Percentiles rank a stretch among this genome's conserved stretches.
These are phyloP conservation scores for Pollicipes pollicipes DNA, from an alignment of 1,140 invertebrate species.

Conservation along the genomic window DNA sequence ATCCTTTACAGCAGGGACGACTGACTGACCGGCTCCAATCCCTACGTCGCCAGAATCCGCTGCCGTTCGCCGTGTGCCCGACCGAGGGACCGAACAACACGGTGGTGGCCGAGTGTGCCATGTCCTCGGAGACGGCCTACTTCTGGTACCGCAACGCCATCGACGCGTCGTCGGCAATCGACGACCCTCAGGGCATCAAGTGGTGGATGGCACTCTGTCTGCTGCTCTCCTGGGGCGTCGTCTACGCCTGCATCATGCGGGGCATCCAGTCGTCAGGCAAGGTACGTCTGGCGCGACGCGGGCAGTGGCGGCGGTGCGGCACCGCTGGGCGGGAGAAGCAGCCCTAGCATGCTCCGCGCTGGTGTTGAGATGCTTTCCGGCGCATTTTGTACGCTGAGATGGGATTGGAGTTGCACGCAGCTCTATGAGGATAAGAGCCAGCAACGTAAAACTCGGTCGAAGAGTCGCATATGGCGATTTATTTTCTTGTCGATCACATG, in stretches of 20 bases:
- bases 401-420: neutral
- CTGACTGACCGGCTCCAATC: no score
- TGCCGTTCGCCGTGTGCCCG: constrained; percentile 72
- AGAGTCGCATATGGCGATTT: no score
- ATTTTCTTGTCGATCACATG: no score
- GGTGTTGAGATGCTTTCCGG: neutral
- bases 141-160: constrained; percentile 76
- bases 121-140: constrained; percentile 66
- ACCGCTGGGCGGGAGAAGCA: constrained; percentile 8
- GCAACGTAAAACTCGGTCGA: no score
- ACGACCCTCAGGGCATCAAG: constrained; percentile 56
- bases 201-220: constrained; percentile 91
- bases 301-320: constrained; percentile 9
- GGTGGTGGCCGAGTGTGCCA: constrained; percentile 43
- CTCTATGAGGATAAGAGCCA: neutral
- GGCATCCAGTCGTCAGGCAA: constrained; percentile 95
- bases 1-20: no score
- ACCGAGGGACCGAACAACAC: constrained; percentile 24
- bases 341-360: no score
- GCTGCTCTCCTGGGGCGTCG: constrained; percentile 77
- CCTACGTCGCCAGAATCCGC: constrained; percentile 40
- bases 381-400: constrained; percentile 10
- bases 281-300: constrained; percentile 33
- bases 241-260: constrained; percentile 95
- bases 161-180: constrained; percentile 62